Evolutionary conservation across 2,888 invertebrate species (phyloP).

Genomic region (Timema cristinae): DNA sequence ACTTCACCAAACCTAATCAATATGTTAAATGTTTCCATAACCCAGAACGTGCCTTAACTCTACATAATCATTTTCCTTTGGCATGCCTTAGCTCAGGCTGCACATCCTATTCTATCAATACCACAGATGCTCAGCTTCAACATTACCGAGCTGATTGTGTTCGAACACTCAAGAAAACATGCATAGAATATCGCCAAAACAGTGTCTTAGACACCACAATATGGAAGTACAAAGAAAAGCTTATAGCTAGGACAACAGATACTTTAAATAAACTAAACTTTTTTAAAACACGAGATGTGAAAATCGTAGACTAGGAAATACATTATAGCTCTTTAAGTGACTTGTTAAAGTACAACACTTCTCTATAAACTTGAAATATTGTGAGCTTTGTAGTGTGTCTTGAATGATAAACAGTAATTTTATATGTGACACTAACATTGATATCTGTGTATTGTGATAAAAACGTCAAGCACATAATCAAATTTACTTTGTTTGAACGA

Average conservation of each 20-base stretch:
- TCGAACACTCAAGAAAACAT: conserved; percentile 76
- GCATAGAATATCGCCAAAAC: conserved; percentile 76
- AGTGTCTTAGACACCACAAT: conserved; percentile 80
- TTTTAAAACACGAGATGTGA: conserved; percentile 41
- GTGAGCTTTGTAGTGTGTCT: no score
- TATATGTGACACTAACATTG: no score
- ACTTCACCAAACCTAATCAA: conserved; percentile 89
- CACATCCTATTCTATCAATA: conserved; percentile 79
- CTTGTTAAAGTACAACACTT: no score
- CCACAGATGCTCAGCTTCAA: conserved; percentile 80
- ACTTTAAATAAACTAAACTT: conserved; percentile 71
- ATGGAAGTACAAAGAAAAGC: conserved; percentile 79
- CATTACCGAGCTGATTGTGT: conserved; percentile 94
- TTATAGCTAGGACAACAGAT: conserved; percentile 64
- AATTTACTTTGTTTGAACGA: no score
- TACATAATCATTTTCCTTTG: conserved; percentile 91
- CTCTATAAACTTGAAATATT: no score
- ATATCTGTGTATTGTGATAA: no score
- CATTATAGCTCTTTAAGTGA: no score
- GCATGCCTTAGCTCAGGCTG: conserved; percentile 72
- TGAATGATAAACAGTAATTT: no score
- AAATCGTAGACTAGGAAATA: no score
- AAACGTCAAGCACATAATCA: no score
- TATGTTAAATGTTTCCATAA: conserved; percentile 94
- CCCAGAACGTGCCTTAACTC: conserved; percentile 79